Conservation (phyloP, 2,113 vertebrate species). For the Chiloscyllium plagiosum region DNA sequence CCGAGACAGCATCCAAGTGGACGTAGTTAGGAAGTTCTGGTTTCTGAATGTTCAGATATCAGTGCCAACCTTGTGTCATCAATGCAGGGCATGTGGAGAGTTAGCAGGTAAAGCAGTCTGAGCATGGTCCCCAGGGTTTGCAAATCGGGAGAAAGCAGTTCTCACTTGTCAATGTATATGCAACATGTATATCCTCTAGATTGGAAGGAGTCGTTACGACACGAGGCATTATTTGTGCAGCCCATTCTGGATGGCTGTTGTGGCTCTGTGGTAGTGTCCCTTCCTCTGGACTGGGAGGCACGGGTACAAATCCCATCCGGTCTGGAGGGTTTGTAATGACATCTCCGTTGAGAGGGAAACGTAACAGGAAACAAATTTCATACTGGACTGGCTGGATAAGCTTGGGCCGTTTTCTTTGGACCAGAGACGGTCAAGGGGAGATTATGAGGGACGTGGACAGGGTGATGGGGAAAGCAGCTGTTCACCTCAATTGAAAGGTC, state of each 20-base stretch:
- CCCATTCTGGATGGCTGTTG: neutral
- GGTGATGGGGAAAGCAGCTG: no score
- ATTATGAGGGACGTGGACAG: no score
- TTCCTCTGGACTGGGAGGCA: no score
- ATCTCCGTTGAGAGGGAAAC: neutral
- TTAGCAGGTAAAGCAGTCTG: neutral
- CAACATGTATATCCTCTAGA: neutral
- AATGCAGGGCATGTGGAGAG: neutral
- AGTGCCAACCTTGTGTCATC: neutral
- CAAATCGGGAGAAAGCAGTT: neutral
- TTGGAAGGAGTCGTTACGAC: neutral
- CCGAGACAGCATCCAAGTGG: neutral
- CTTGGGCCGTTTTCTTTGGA: no score
- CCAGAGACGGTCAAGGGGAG: no score
- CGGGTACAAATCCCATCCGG: no score
- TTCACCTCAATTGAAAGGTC: no score
- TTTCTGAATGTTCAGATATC: neutral
- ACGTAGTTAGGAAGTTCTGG: neutral
- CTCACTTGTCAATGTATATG: neutral
- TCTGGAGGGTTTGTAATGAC: no score
- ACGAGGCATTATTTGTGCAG: neutral
- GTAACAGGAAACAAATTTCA: neutral
- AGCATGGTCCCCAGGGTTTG: neutral
- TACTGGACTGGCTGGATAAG: no score
- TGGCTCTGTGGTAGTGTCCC: no score